A percentile compares a stretch with the other conserved stretches of the same genome.
phyloP scores from a whole-genome alignment of 92 coral and sea anemone species.

The Parazoanthus darwini region DNA sequence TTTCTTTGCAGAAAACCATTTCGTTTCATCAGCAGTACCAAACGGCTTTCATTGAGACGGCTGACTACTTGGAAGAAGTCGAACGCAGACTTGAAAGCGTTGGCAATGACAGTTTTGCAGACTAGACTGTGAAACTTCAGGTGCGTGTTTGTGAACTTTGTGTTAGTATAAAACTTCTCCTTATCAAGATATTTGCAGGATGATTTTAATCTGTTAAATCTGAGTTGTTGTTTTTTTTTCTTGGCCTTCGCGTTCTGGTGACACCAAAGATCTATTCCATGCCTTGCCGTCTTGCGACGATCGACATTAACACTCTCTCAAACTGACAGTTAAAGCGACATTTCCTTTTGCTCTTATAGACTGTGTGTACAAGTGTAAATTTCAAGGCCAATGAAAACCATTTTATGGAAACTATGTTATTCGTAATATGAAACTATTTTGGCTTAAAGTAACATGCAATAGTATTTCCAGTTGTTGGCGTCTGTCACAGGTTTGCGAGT shows the following conservation, averaged over 20 bases:
- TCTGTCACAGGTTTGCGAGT: no score
- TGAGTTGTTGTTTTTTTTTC: neutral
- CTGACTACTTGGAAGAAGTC: slow-evolving; percentile 32
- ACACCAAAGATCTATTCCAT: neutral
- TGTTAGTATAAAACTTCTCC: neutral
- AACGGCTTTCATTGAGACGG: slow-evolving; percentile 51
- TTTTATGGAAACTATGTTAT: neutral
- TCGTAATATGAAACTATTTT: no score
- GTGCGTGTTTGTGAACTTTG: neutral
- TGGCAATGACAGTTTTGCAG: neutral
- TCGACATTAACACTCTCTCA: no score
- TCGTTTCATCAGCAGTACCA: slow-evolving; percentile 72
- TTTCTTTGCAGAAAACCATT: slow-evolving; percentile 54
- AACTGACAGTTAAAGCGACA: no score
- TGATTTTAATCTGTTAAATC: neutral
- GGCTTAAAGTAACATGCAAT: neutral
- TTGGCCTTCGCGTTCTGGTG: neutral
- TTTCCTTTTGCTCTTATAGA: no score
- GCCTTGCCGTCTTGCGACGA: no score
- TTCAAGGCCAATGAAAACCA: neutral
- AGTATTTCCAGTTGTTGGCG: no score
- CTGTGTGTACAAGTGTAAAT: neutral
- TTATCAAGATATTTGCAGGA: neutral
- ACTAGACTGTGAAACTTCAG: slow-evolving; percentile 4
- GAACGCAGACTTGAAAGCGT: slow-evolving; percentile 29